Evolutionary conservation across 1,140 invertebrate genomes (phyloP).

Genomic region (Scaptomyza montana): DNA sequence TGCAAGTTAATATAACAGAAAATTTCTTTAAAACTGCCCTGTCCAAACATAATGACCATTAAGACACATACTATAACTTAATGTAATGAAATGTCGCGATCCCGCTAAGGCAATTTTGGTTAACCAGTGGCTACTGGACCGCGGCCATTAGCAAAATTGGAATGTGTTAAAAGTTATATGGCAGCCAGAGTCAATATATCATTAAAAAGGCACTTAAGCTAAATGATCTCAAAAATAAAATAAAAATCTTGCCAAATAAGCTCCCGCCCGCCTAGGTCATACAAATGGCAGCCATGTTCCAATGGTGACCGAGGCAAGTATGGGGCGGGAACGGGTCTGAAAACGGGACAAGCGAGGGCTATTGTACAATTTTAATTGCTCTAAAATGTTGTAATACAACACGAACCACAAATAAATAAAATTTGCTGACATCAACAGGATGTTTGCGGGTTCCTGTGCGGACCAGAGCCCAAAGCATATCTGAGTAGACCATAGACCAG

Average conservation of each 20-base stretch:
- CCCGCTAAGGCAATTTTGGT: slow-evolving; percentile 33
- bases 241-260: slow-evolving; percentile 52
- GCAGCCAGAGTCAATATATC: slow-evolving; percentile 70
- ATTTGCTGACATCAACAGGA: slow-evolving; percentile 81
- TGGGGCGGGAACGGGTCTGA: neutral
- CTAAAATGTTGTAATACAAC: slow-evolving; percentile 80
- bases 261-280: slow-evolving; percentile 22
- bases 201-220: slow-evolving; percentile 62
- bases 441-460: slow-evolving; percentile 73
- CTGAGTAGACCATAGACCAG: slow-evolving; percentile 4
- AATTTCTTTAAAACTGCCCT: slow-evolving; percentile 4
- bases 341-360: slow-evolving; percentile 26
- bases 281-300: slow-evolving; percentile 20
- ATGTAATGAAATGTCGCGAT: slow-evolving; percentile 50
- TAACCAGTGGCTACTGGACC: slow-evolving; percentile 3
- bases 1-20: neutral
- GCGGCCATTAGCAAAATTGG: slow-evolving; percentile 7
- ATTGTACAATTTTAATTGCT: slow-evolving; percentile 82
- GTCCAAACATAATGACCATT: slow-evolving; percentile 14
- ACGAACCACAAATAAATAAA: slow-evolving; percentile 82
- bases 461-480: slow-evolving; percentile 17
- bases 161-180: slow-evolving; percentile 4
- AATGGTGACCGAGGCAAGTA: neutral
- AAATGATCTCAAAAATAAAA: slow-evolving; percentile 67
- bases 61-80: slow-evolving; percentile 44